Conservation (phyloP, 2,888 invertebrate species). For the Mimachlamys varia region DNA sequence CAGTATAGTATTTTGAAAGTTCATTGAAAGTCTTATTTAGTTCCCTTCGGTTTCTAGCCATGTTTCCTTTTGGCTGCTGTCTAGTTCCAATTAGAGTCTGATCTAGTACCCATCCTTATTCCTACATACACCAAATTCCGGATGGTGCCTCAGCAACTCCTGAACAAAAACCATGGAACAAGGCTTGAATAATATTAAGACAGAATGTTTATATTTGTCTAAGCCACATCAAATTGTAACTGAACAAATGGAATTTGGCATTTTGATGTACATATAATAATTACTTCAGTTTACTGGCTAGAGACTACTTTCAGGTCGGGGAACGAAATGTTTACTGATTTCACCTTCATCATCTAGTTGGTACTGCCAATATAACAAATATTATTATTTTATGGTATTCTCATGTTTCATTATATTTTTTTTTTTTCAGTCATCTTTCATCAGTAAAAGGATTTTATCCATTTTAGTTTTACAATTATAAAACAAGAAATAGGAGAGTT, state of each 20-base stretch:
- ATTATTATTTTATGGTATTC: not conserved
- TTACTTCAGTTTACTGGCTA: not conserved
- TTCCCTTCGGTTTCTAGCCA: no score
- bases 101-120: not conserved
- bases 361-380: not conserved
- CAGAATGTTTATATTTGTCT: not conserved
- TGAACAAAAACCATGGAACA: not conserved
- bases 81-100: no score
- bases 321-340: not conserved
- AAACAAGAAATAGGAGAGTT: slow-evolving; percentile 5
- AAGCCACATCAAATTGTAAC: not conserved
- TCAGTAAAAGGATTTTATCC: not conserved
- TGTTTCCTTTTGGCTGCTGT: no score
- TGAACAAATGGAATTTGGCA: not conserved
- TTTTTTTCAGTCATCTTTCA: not conserved
- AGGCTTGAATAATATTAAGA: no score
- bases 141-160: not conserved
- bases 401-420: not conserved
- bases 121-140: not conserved
- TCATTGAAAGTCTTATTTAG: not conserved
- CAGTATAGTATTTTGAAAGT: not conserved
- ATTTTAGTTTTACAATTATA: slow-evolving; percentile 23
- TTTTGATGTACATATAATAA: not conserved
- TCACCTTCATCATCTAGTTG: not conserved
- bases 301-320: not conserved